A percentile compares a stretch with the other conserved stretches of the same genome.
phyloP scores from a whole-genome alignment of 2,797 vertebrate species.

The Sebastes taczanowskii region DNA sequence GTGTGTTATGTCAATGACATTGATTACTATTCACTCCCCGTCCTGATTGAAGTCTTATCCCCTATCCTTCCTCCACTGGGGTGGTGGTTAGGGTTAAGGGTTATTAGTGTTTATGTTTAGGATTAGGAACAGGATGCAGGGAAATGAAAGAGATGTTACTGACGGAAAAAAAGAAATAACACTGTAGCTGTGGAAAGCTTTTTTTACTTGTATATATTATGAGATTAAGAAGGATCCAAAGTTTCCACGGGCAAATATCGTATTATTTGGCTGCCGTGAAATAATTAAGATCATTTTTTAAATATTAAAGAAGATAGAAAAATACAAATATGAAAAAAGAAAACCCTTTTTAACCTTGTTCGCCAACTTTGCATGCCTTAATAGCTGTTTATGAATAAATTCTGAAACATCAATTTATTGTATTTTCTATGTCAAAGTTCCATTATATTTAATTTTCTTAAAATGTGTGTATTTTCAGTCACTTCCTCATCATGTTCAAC shows the following conservation, averaged over 20 bases:
- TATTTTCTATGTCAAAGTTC: neutral
- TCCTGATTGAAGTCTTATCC: slow-evolving; percentile 8
- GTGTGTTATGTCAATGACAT: neutral
- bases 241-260: neutral
- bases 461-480: neutral
- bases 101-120: slow-evolving; percentile 7
- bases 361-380: neutral
- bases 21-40: slow-evolving; percentile 1
- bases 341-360: neutral
- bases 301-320: neutral
- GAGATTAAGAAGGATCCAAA: neutral
- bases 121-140: slow-evolving; percentile 15
- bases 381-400: neutral
- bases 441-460: neutral
- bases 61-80: neutral
- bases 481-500: neutral
- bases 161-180: neutral
- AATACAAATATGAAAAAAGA: neutral
- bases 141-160: neutral
- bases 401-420: neutral
- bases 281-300: neutral
- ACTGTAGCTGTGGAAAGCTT: neutral
- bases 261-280: neutral
- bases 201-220: neutral
- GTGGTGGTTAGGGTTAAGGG: neutral